Base-by-base conservation (phyloP, 1,140 invertebrate species). In the Vanessa atalanta region DNA sequence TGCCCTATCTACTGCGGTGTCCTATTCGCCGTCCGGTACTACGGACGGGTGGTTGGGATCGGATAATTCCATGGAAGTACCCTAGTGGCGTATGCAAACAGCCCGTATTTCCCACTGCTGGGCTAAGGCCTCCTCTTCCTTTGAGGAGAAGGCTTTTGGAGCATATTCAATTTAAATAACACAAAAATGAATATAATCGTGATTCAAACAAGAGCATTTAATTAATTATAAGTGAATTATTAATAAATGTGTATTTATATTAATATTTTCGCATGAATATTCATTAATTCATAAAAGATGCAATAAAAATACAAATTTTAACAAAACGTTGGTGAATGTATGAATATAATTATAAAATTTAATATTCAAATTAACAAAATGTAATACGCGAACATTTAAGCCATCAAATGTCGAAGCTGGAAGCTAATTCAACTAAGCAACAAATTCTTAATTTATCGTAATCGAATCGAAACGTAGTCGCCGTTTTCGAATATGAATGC, bases 341-440 rank as follows among this genome's bases (percentile, higher is more conserved):
- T 57, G 53, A 57, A 57, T 57, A 23, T 57, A 12, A 57, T 57
- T 23, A 12, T 57, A 23, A 23, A 57, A 57, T 57, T 57, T 57
- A 57, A 57, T 23, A 57, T 57, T 57, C 12, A 57, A 57, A 57
- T 23, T 23, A 16, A 11, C 51, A 55, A 55, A 55, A 9, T 55
- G 53, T 23, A 13, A 20, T 53, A 53, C 0, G 15, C 50, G 50
- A n/a, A 53, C 15, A 53, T 53, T 20, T 20, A 53, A n/a, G 7
- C 50, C 50, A 8, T 53, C 15, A n/a, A n/a, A 53, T 7, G 50
- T 53, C 5, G n/a, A 53, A 53, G 50, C 15, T n/a, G 50, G 7
- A 16, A 3, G 15, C 15, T 53, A 7, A 16, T 15, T n/a, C n/a
- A 53, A 53, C n/a, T 15, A 3, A 53, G 3, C n/a, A 51, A 51